Conservation (phyloP, 1,140 invertebrate genomes). For the Aphaenogaster rudis region DNA sequence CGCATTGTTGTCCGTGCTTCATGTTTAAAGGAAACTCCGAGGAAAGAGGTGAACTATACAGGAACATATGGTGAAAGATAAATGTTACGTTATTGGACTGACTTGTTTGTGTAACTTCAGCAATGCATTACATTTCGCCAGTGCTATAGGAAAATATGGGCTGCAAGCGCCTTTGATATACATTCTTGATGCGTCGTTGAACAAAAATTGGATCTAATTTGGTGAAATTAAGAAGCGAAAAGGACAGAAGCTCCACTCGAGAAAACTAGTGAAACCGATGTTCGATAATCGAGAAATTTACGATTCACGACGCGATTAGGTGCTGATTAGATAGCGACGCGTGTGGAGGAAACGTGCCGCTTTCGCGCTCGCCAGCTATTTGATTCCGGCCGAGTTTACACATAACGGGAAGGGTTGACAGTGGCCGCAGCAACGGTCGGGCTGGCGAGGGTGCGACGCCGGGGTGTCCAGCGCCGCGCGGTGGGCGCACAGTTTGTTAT, state of each 20-base stretch:
- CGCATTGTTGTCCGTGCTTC: constrained; percentile 33
- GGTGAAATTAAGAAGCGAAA: not conserved
- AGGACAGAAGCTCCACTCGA: not conserved
- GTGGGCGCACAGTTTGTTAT: constrained; percentile 51
- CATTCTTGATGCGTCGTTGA: constrained; percentile 1
- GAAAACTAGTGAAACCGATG: not conserved
- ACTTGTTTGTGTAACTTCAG: constrained; percentile 22
- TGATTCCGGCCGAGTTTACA: constrained; percentile 27
- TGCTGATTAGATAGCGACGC: not conserved
- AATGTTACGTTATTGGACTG: constrained; percentile 46
- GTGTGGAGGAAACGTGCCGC: not conserved
- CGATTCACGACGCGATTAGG: not conserved
- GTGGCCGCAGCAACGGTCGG: not conserved
- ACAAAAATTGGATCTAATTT: constrained; percentile 23
- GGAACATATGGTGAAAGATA: constrained; percentile 40
- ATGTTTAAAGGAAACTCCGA: constrained; percentile 19
- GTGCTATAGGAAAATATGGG: not conserved
- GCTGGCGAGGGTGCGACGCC: constrained; percentile 5
- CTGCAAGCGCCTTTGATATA: not conserved
- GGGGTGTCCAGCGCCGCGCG: not conserved
- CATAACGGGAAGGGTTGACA: constrained; percentile 40
- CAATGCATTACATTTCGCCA: not conserved
- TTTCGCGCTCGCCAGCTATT: constrained; percentile 13
- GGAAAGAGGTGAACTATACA: constrained; percentile 10
- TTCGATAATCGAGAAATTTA: not conserved